Conservation (phyloP, 1,140 invertebrate species). For the Akabosia matsudoensis region DNA sequence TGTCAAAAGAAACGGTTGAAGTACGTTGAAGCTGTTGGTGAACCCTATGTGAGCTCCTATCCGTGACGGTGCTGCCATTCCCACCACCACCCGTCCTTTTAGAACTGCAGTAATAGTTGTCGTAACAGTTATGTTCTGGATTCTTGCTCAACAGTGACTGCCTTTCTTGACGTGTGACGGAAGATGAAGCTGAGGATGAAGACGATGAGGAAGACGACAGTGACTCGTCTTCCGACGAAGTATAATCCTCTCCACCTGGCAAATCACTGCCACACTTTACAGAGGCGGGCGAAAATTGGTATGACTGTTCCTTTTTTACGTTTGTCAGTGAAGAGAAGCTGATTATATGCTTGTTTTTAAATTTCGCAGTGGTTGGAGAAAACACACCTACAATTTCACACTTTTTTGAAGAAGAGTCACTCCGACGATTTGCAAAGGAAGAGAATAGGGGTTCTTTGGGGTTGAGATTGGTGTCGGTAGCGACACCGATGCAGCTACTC, state of each 20-base stretch:
- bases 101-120: background rate
- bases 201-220: background rate
- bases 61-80: slow-evolving; percentile 1
- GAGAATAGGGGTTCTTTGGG: background rate
- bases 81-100: background rate
- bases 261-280: background rate
- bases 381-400: background rate
- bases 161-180: background rate
- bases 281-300: background rate
- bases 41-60: background rate
- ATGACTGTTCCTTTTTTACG: background rate
- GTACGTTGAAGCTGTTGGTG: background rate
- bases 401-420: background rate
- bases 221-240: background rate
- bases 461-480: background rate
- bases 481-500: background rate
- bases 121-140: background rate
- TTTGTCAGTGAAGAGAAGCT: no score
- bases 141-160: slow-evolving; percentile 14
- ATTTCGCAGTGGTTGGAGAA: background rate
- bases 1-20: background rate
- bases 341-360: background rate
- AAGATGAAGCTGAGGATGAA: background rate
- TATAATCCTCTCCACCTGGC: background rate
- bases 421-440: background rate